These are phyloP conservation scores for Spatulosminthurus flaviceps DNA, from an alignment of 2,888 invertebrate genomes.

Conservation along the genomic window DNA sequence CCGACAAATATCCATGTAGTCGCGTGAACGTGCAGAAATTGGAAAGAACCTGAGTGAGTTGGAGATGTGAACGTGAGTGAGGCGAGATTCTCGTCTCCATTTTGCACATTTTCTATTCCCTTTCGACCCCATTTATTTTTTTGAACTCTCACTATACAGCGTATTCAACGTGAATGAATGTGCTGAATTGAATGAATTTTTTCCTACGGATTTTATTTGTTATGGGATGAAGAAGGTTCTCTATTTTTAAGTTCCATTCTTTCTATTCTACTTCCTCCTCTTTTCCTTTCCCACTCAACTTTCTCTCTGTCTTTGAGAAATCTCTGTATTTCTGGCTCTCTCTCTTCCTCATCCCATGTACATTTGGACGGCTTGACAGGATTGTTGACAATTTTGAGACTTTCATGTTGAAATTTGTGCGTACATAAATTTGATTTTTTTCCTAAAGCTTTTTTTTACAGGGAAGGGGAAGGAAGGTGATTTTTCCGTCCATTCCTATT, in stretches of 20 bases:
- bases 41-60: constrained; percentile 20
- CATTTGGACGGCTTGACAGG: constrained; percentile 8
- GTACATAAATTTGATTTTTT: background rate
- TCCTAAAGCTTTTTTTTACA: background rate
- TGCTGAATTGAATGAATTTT: constrained; percentile 25
- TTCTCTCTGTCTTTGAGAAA: background rate
- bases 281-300: background rate
- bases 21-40: constrained; percentile 9
- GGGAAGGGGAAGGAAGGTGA: background rate
- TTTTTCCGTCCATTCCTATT: background rate
- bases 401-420: constrained; percentile 14
- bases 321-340: background rate
- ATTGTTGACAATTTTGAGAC: constrained; percentile 12
- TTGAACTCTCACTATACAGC: constrained; percentile 26
- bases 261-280: background rate
- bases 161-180: constrained; percentile 5
- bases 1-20: constrained; percentile 19
- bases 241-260: constrained; percentile 25
- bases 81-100: constrained; percentile 9
- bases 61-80: background rate
- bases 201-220: background rate
- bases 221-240: constrained; percentile 8
- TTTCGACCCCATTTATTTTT: constrained; percentile 21
- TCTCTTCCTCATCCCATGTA: background rate
- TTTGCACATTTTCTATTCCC: background rate